Conservation (phyloP, 2,797 vertebrate species). For the Takifugu rubripes region DNA sequence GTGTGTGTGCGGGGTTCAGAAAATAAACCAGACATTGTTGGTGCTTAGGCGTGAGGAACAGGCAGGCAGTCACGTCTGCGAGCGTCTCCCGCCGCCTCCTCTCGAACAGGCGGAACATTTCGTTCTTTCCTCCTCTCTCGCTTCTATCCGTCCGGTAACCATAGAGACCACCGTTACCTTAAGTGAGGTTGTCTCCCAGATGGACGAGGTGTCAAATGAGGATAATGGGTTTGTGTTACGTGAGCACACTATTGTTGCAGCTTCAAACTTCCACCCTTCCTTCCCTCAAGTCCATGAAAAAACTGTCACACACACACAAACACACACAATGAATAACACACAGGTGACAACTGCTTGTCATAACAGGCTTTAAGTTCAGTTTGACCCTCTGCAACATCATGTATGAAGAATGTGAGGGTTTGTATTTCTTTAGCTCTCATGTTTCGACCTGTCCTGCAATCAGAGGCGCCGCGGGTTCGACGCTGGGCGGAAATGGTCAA, state of each 20-base stretch:
- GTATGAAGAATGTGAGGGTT: too few relatives aligned
- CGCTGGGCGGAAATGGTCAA: conserved; percentile 11
- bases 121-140: conserved; percentile 51
- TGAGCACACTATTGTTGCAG: conserved; percentile 15
- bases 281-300: conserved; percentile 7
- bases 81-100: conserved; percentile 44
- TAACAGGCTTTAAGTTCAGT: conserved; percentile 28
- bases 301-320: not conserved
- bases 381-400: conserved; percentile 18
- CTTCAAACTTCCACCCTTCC: conserved; percentile 7
- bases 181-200: conserved; percentile 52
- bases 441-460: conserved; percentile 1
- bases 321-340: conserved; percentile 23
- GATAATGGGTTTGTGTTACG: conserved; percentile 25
- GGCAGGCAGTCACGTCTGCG: conserved; percentile 12
- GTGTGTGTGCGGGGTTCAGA: not conserved
- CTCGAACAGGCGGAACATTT: conserved; percentile 44
- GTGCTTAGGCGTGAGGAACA: conserved; percentile 16
- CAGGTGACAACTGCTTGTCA: conserved; percentile 20
- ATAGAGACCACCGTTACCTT: conserved; percentile 64
- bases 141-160: conserved; percentile 62
- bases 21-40: conserved; percentile 3
- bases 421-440: not conserved
- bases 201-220: conserved; percentile 50
- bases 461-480: not conserved